These are phyloP conservation scores for Echinops telfairi DNA, from an alignment of 2,113 vertebrate species.

Conservation along the genomic window DNA sequence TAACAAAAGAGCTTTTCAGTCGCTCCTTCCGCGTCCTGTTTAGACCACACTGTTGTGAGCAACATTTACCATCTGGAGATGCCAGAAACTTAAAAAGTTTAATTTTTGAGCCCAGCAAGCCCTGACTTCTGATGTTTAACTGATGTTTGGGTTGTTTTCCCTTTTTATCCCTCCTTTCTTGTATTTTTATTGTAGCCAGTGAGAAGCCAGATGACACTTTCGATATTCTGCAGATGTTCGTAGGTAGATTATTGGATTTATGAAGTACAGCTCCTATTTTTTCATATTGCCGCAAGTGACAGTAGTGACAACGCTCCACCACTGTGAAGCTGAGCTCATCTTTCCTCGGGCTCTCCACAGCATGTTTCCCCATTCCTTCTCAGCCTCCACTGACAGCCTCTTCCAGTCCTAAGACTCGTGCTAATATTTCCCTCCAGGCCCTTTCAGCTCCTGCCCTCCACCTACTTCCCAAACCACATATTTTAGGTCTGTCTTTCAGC, in stretches of 20 bases:
- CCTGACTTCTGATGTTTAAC: background rate
- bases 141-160: background rate
- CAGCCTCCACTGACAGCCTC: background rate
- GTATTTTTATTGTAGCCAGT: background rate
- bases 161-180: background rate
- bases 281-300: background rate
- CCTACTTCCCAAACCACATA: background rate
- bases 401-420: background rate
- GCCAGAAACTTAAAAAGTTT: conserved; percentile 17
- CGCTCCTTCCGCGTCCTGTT: background rate
- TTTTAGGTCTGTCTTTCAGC: conserved; percentile 9
- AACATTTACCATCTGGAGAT: conserved; percentile 40
- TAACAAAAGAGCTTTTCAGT: conserved; percentile 20
- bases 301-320: background rate
- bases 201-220: background rate
- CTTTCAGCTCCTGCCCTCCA: background rate
- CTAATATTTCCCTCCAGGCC: background rate
- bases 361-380: background rate
- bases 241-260: background rate
- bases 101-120: conserved; percentile 1
- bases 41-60: background rate
- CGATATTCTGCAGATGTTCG: background rate
- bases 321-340: background rate
- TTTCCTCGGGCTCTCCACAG: background rate
- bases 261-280: background rate